Evolutionary conservation across 2,797 vertebrate genomes (phyloP).

Genomic region (Hippoglossus hippoglossus): DNA sequence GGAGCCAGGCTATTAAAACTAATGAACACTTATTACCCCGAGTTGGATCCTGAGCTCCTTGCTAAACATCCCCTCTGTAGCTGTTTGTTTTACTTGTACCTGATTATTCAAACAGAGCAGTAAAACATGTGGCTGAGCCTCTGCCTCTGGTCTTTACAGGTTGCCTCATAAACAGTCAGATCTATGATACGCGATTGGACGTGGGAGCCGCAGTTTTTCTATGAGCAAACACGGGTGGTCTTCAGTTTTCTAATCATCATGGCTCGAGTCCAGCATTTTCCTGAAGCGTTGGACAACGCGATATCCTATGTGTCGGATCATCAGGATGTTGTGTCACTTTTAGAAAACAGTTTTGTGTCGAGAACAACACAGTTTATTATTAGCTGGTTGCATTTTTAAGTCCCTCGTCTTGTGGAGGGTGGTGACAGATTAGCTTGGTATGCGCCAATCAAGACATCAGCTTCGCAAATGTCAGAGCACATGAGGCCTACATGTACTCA

Average conservation of each 20-base stretch:
- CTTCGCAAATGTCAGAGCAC: constrained; percentile 66
- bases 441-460: constrained; percentile 69
- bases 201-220: constrained; percentile 44
- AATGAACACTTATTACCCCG: constrained; percentile 80
- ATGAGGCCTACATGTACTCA: constrained; percentile 18
- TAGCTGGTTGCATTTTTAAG: constrained; percentile 7
- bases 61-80: constrained; percentile 78
- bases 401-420: constrained; percentile 15
- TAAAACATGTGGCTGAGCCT: constrained; percentile 73
- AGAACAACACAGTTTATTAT: constrained; percentile 24
- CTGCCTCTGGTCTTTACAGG: constrained; percentile 77
- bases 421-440: constrained; percentile 40
- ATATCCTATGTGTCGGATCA: constrained; percentile 15
- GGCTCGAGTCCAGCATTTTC: constrained; percentile 19
- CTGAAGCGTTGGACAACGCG: constrained; percentile 5
- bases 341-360: constrained; percentile 18
- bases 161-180: constrained; percentile 74
- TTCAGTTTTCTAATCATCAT: constrained; percentile 52
- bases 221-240: constrained; percentile 64
- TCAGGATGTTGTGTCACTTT: background rate
- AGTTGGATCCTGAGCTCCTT: constrained; percentile 72
- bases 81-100: constrained; percentile 82
- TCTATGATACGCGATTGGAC: constrained; percentile 69
- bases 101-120: constrained; percentile 81
- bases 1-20: constrained; percentile 80